A percentile compares a stretch with the other conserved stretches of the same genome.
Evolutionary conservation across 2,888 invertebrate genomes (phyloP).

Genomic region (Ectemnius continuus): DNA sequence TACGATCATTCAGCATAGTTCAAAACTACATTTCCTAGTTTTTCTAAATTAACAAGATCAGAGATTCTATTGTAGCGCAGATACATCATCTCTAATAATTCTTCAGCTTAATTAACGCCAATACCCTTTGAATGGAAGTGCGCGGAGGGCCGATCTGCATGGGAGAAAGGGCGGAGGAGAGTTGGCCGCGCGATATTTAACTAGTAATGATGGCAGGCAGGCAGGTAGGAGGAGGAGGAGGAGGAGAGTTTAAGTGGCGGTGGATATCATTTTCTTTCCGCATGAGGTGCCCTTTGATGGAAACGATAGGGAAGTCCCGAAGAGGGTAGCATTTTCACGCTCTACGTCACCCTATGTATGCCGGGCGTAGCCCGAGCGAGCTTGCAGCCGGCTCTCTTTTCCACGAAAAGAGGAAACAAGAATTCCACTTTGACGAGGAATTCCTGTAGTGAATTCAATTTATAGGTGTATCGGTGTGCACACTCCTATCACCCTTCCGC

Average conservation of each 20-base stretch:
- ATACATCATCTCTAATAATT: no score
- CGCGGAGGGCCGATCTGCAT: no score
- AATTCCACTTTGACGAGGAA: conserved; percentile 67
- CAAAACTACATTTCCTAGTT: no score
- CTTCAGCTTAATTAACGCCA: no score
- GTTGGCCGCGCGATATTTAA: conserved; percentile 16
- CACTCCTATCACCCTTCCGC: conserved; percentile 26
- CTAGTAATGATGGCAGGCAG: conserved; percentile 12
- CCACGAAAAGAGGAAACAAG: conserved; percentile 45
- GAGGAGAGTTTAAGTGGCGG: conserved; percentile 27
- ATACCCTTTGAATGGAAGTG: no score
- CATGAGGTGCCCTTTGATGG: conserved; percentile 48
- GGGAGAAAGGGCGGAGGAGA: neutral
- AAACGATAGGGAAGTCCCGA: conserved; percentile 40
- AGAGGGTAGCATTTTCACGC: conserved; percentile 61
- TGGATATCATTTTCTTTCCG: conserved; percentile 43
- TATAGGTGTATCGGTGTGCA: conserved; percentile 42
- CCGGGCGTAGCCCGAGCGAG: conserved; percentile 15
- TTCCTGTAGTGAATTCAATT: conserved; percentile 53
- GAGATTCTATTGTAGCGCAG: no score
- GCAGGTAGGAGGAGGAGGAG: no score
- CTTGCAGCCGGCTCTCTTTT: conserved; percentile 23
- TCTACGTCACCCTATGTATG: conserved; percentile 53
- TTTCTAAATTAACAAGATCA: no score
- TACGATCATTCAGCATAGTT: no score